Percentiles rank a stretch among this genome's conserved stretches.
Evolutionary conservation across 2,113 vertebrate genomes (phyloP).

Genomic region (Pluvialis apricaria): DNA sequence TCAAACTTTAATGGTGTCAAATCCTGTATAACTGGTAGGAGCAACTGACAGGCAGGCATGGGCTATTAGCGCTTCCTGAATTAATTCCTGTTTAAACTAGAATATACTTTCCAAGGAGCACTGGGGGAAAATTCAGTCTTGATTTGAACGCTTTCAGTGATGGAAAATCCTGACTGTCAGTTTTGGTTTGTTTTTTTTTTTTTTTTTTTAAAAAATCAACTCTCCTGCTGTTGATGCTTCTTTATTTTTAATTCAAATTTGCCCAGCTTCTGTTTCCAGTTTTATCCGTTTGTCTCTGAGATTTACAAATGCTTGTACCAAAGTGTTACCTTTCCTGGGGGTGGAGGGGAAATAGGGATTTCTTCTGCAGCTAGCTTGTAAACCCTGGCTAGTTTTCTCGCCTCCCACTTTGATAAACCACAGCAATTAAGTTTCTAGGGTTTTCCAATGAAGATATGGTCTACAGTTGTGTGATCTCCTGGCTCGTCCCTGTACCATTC

Average conservation of each 20-base stretch:
- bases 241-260: not conserved
- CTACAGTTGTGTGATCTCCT: not conserved
- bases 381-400: not conserved
- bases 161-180: not conserved
- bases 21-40: not conserved
- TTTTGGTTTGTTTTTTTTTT: too few species aligned
- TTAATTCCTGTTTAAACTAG: conserved; percentile 2
- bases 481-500: not conserved
- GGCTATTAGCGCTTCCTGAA: not conserved
- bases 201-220: not conserved
- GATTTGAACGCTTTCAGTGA: not conserved
- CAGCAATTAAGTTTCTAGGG: not conserved
- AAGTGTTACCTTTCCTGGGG: not conserved
- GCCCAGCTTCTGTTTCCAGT: not conserved
- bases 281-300: not conserved
- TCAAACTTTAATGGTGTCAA: not conserved
- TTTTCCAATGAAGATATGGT: not conserved
- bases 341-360: not conserved
- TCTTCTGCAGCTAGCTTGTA: not conserved
- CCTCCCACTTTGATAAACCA: not conserved
- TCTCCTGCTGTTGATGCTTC: not conserved
- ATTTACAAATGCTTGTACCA: not conserved
- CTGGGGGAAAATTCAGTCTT: not conserved
- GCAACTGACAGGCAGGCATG: rapidly evolving
- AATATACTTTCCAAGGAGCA: not conserved